These are phyloP conservation scores for Rhorus exstirpatorius DNA, from an alignment of 2,888 invertebrate genomes.

Conservation along the genomic window DNA sequence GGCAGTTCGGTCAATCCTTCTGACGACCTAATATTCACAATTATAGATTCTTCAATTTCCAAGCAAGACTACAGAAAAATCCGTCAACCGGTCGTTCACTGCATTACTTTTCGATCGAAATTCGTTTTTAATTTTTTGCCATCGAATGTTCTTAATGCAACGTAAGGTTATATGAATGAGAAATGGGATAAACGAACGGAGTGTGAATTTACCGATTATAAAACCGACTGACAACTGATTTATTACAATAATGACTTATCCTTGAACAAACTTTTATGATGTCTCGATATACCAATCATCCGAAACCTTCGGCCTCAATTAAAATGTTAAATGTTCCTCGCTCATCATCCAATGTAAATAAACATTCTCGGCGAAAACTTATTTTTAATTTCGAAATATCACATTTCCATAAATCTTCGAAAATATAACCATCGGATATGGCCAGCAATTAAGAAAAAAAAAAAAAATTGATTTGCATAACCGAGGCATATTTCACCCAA, in stretches of 20 bases:
- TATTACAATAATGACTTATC: conserved; percentile 55
- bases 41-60: too few relatives aligned
- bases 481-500: conserved; percentile 41
- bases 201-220: conserved; percentile 47
- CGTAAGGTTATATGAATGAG: background rate
- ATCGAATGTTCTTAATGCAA: background rate
- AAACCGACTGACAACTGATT: conserved; percentile 32
- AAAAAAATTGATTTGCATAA: conserved; percentile 59
- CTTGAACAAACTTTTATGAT: conserved; percentile 35
- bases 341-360: background rate
- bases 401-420: conserved; percentile 61
- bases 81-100: too few relatives aligned
- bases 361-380: conserved; percentile 21
- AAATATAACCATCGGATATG: conserved; percentile 36
- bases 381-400: conserved; percentile 41
- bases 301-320: conserved; percentile 5
- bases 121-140: too few relatives aligned
- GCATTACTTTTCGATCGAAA: too few relatives aligned
- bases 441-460: conserved; percentile 29
- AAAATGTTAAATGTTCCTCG: conserved; percentile 24
- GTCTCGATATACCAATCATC: conserved; percentile 17
- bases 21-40: too few relatives aligned
- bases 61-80: too few relatives aligned
- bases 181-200: conserved; percentile 18
- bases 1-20: too few relatives aligned